These are phyloP conservation scores for Kradibia gibbosae DNA, from an alignment of 1,140 invertebrate genomes.

Conservation along the genomic window DNA sequence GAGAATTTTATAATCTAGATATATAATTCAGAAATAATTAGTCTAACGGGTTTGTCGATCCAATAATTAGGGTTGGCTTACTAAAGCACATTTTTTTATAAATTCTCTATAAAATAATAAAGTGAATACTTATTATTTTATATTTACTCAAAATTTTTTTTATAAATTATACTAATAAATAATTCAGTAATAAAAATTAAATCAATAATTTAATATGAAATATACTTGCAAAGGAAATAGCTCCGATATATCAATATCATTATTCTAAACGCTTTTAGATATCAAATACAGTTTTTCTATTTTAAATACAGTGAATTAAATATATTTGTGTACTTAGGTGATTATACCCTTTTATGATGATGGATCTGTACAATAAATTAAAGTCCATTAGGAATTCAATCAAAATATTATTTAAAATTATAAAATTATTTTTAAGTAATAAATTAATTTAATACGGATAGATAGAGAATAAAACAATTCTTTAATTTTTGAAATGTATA, in stretches of 20 bases:
- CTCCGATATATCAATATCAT: neutral
- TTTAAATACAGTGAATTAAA: neutral
- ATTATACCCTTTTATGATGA: neutral
- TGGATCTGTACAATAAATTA: too few relatives aligned
- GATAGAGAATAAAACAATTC: too few relatives aligned
- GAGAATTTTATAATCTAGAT: too few relatives aligned
- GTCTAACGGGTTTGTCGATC: neutral
- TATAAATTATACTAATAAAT: neutral
- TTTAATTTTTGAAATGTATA: too few relatives aligned
- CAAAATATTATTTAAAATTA: too few relatives aligned
- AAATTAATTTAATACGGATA: too few relatives aligned
- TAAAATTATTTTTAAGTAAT: too few relatives aligned
- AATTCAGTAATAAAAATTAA: slow-evolving; percentile 4
- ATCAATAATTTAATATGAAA: neutral
- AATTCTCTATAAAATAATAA: neutral
- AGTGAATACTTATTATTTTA: too few relatives aligned
- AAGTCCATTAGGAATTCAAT: too few relatives aligned
- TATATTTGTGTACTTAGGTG: neutral
- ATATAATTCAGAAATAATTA: neutral
- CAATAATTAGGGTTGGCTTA: neutral
- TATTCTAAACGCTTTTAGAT: neutral
- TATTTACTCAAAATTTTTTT: neutral
- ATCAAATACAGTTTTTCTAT: neutral
- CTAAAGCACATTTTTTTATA: neutral
- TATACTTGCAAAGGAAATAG: neutral